These are phyloP conservation scores for Morpho achilles DNA, from an alignment of 2,888 invertebrate genomes.

Conservation along the genomic window DNA sequence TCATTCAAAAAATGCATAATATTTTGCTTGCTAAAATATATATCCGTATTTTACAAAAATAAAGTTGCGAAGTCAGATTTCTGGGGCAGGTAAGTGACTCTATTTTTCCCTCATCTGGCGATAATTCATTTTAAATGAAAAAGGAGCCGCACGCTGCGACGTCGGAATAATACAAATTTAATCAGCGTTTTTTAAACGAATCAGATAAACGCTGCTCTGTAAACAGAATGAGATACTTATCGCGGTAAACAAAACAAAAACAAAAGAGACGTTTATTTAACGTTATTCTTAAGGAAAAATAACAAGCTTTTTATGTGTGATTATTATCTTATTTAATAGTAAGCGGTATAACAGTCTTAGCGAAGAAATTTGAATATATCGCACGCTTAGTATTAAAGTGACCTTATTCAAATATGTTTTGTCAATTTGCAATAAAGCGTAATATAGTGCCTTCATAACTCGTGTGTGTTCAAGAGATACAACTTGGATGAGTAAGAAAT, in stretches of 20 bases:
- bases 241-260: slow-evolving; percentile 12
- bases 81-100: slow-evolving; percentile 41
- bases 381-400: no score
- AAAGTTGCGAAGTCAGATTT: slow-evolving; percentile 40
- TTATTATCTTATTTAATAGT: no score
- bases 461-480: no score
- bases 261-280: slow-evolving; percentile 8
- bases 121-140: slow-evolving; percentile 41
- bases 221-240: slow-evolving; percentile 13
- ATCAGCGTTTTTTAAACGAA: slow-evolving; percentile 22
- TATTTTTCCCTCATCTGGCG: slow-evolving; percentile 38
- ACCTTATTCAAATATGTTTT: no score
- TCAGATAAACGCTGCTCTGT: slow-evolving; percentile 19
- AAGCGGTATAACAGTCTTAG: no score
- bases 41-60: slow-evolving; percentile 25
- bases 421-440: no score
- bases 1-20: background rate
- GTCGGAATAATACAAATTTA: slow-evolving; percentile 26
- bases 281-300: background rate
- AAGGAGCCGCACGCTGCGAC: slow-evolving; percentile 23
- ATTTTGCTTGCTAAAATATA: slow-evolving; percentile 6
- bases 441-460: no score
- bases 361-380: no score
- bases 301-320: no score
- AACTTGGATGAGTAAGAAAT: no score